phyloP scores from a whole-genome alignment of 2,797 vertebrate species.

The Bovichtus diacanthus region DNA sequence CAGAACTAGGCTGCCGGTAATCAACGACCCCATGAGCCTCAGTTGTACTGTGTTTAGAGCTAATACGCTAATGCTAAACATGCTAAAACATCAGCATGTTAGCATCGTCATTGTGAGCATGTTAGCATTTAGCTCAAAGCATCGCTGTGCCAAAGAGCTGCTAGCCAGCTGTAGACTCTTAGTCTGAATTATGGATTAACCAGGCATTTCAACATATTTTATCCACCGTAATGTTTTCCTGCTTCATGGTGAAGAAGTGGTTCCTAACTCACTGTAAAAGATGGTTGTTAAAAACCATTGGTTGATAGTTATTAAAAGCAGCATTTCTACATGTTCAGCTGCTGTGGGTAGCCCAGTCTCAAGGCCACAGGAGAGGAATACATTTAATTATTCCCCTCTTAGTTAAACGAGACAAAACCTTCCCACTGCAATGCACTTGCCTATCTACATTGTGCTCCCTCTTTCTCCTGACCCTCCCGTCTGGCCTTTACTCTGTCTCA shows the following conservation, averaged over 20 bases:
- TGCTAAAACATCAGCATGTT: not conserved
- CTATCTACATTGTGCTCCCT: conserved; percentile 54
- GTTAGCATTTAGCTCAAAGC: not conserved
- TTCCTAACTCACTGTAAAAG: not conserved
- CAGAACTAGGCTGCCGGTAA: not conserved
- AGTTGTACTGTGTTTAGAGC: too few relatives aligned
- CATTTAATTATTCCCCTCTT: conserved; percentile 62
- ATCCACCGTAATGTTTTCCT: not conserved
- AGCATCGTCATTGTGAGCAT: not conserved
- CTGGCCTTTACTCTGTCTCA: conserved; percentile 70
- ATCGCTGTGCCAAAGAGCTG: not conserved
- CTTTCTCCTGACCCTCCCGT: conserved; percentile 61
- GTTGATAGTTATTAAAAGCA: conserved; percentile 14
- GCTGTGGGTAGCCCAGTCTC: conserved; percentile 17
- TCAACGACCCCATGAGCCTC: not conserved
- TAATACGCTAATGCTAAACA: not conserved
- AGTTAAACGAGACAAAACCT: conserved; percentile 66
- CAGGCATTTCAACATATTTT: not conserved
- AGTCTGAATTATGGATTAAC: not conserved
- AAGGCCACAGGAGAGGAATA: conserved; percentile 48
- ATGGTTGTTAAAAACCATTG: not conserved
- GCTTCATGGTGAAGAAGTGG: not conserved
- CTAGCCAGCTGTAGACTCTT: not conserved
- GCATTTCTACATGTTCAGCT: conserved; percentile 27
- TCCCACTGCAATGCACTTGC: conserved; percentile 59